Conservation (phyloP, 37 sponge, comb jelly and placozoan species). For the Hormiphora californensis region DNA sequence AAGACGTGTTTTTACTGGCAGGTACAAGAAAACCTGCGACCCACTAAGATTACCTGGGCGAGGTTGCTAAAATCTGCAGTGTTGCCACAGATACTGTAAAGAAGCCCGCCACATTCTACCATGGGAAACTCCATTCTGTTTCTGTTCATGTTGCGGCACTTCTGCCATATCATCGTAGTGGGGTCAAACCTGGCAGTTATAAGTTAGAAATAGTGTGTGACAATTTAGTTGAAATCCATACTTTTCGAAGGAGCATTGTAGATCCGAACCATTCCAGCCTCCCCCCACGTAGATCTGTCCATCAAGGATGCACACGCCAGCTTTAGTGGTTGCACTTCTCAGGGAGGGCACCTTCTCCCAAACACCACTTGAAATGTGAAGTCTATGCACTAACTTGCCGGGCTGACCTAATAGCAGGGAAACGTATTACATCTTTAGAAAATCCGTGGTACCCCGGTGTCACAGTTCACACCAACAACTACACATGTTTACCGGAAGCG, state of each 20-base stretch:
- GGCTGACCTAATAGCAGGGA: constrained; percentile 6
- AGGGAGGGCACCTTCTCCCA: neutral
- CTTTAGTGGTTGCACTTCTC: constrained; percentile 19
- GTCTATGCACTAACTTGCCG: neutral
- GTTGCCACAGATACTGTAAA: constrained; percentile 48
- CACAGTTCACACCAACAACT: neutral
- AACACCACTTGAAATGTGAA: neutral
- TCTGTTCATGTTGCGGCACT: constrained; percentile 28
- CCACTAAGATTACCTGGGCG: neutral
- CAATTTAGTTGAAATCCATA: neutral
- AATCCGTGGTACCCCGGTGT: neutral
- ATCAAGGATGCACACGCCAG: constrained; percentile 17
- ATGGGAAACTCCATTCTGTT: constrained; percentile 53
- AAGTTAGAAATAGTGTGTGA: no score
- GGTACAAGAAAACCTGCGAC: no score
- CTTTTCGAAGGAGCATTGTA: constrained; percentile 19
- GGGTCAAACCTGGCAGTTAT: neutral
- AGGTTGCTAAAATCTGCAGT: constrained; percentile 4
- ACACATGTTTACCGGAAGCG: neutral
- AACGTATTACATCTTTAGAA: neutral
- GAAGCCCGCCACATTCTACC: neutral
- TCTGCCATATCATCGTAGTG: neutral
- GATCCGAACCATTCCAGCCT: neutral
- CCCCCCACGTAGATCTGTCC: constrained; percentile 16
- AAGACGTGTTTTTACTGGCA: no score